Conservation (phyloP, 2,888 invertebrate species). For the Standfussiana lucernea region DNA sequence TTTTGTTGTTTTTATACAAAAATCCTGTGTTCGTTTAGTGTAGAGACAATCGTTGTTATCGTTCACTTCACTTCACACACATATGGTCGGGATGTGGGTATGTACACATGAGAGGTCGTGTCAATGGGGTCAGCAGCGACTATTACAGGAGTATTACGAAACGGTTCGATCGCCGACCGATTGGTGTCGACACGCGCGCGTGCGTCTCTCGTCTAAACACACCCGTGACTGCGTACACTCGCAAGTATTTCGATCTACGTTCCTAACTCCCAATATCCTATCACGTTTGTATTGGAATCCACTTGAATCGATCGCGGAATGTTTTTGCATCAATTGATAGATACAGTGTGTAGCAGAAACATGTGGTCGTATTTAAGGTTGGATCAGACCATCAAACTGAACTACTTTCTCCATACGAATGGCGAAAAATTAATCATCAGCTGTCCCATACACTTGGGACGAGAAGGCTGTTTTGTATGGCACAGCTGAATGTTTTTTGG, state of each 20-base stretch:
- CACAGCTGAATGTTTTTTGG: neutral
- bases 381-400: neutral
- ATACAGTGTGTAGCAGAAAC: neutral
- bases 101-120: conserved; percentile 73
- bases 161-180: conserved; percentile 74
- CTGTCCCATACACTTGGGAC: neutral
- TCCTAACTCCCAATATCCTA: conserved; percentile 46
- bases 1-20: conserved; percentile 21
- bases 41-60: conserved; percentile 46
- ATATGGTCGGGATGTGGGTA: conserved; percentile 69
- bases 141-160: conserved; percentile 77
- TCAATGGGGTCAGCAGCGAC: conserved; percentile 73
- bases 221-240: conserved; percentile 71
- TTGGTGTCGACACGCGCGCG: conserved; percentile 71
- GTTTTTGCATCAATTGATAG: conserved; percentile 30
- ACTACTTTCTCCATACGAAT: neutral
- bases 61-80: conserved; percentile 71
- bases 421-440: neutral
- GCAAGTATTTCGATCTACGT: conserved; percentile 59
- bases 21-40: conserved; percentile 42
- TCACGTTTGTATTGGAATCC: conserved; percentile 52
- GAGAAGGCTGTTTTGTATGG: neutral
- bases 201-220: conserved; percentile 72
- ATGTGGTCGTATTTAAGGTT: neutral
- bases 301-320: conserved; percentile 55